A percentile compares a stretch with the other conserved stretches of the same genome.
These are phyloP conservation scores for Siphamia tubifer DNA, from an alignment of 2,113 vertebrate genomes.

Conservation along the genomic window DNA sequence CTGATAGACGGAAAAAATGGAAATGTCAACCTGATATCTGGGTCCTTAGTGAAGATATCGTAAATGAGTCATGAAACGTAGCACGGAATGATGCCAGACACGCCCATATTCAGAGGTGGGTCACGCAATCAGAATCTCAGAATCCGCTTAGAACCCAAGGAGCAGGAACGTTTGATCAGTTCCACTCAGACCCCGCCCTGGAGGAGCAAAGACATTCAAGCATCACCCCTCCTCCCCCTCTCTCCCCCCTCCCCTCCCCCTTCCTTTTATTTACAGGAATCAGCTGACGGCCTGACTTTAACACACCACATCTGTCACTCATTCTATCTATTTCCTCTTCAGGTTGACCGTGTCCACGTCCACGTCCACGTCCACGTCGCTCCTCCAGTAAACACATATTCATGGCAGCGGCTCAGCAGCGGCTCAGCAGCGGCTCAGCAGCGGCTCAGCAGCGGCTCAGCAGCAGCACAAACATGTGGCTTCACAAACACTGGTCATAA, in stretches of 20 bases:
- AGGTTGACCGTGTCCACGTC: conserved; percentile 59
- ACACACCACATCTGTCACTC: conserved; percentile 43
- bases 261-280: conserved; percentile 39
- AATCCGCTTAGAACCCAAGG: no score
- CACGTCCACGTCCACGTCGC: conserved; percentile 44
- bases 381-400: no score
- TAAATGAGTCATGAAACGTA: neutral
- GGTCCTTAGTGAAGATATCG: no score
- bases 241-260: neutral
- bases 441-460: no score
- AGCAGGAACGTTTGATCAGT: conserved; percentile 18
- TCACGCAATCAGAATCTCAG: no score
- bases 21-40: no score
- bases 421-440: no score
- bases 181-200: conserved; percentile 18
- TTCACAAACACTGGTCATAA: neutral
- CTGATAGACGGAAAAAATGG: no score
- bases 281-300: neutral
- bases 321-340: conserved; percentile 61
- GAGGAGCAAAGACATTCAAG: neutral
- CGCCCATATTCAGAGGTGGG: conserved; percentile 15
- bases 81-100: neutral
- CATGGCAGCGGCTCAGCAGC: no score
- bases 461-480: no score
- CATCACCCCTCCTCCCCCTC: neutral